These are phyloP conservation scores for Odontomachus brunneus DNA, from an alignment of 1,140 invertebrate species.

Conservation along the genomic window DNA sequence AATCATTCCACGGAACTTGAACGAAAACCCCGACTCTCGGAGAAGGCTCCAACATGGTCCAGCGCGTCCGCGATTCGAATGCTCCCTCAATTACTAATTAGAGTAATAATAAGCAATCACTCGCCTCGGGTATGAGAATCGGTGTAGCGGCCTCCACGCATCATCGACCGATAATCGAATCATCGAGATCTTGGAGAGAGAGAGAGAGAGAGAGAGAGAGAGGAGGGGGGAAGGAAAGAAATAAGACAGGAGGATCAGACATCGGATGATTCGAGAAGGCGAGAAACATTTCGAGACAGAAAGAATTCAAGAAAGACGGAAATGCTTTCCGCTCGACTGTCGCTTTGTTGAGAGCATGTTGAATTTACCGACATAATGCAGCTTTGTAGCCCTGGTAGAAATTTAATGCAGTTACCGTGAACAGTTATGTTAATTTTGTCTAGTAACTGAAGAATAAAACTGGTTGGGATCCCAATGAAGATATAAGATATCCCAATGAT, in stretches of 20 bases:
- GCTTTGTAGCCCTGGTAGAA: no score
- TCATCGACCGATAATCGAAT: slow-evolving; percentile 58
- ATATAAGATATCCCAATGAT: no score
- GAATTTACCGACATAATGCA: no score
- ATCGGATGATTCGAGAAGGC: slow-evolving; percentile 11
- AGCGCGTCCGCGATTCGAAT: slow-evolving; percentile 56
- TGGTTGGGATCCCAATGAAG: no score
- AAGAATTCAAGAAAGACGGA: slow-evolving; percentile 34
- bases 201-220: slow-evolving; percentile 8
- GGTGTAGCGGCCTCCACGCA: slow-evolving; percentile 69
- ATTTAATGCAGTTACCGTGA: no score
- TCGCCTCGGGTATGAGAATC: slow-evolving; percentile 54
- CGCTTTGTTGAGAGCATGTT: no score
- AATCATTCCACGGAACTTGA: slow-evolving; percentile 28
- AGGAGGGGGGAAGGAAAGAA: neutral
- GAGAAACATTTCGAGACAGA: neutral
- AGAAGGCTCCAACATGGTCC: slow-evolving; percentile 23
- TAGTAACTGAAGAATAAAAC: no score
- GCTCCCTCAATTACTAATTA: slow-evolving; percentile 73
- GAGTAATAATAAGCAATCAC: slow-evolving; percentile 69
- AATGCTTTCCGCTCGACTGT: neutral
- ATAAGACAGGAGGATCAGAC: slow-evolving; percentile 2
- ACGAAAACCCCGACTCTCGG: neutral
- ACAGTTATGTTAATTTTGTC: no score
- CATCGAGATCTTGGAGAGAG: slow-evolving; percentile 2